Conservation (phyloP, 2,888 invertebrate species). For the Rhingia campestris region DNA sequence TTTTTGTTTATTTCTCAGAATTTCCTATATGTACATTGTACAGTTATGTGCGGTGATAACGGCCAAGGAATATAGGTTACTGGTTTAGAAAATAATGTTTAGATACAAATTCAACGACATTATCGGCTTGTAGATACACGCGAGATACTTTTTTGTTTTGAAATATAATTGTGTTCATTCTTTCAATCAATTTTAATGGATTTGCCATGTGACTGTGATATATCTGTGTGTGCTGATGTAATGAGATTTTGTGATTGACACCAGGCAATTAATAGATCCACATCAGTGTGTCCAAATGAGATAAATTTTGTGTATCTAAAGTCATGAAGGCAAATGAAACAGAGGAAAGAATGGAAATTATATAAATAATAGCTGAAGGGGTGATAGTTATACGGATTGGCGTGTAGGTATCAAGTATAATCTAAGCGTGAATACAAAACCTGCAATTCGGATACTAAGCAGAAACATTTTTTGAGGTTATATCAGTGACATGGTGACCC, state of each 20-base stretch:
- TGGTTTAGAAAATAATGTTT: constrained; percentile 49
- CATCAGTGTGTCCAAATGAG: background rate
- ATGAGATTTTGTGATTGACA: constrained; percentile 2
- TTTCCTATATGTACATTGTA: constrained; percentile 32
- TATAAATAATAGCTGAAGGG: too few relatives aligned
- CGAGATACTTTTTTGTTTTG: background rate
- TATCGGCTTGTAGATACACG: constrained; percentile 1
- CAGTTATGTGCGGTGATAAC: constrained; percentile 53
- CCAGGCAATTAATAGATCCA: constrained; percentile 1
- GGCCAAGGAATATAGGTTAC: constrained; percentile 48
- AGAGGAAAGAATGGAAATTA: too few relatives aligned
- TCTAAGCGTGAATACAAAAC: too few relatives aligned
- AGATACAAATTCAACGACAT: constrained; percentile 15
- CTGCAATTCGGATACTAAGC: too few relatives aligned
- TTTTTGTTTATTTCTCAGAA: constrained; percentile 6
- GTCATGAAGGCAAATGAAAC: too few relatives aligned
- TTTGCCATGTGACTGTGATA: background rate
- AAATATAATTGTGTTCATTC: background rate
- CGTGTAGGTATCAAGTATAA: too few relatives aligned
- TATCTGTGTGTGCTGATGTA: background rate
- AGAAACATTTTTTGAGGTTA: too few relatives aligned
- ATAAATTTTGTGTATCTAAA: too few relatives aligned
- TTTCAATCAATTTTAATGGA: constrained; percentile 14
- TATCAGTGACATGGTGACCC: too few relatives aligned
- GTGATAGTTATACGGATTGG: too few relatives aligned